Evolutionary conservation across 2,888 invertebrate species (phyloP).

Genomic region (Furcula furcula): DNA sequence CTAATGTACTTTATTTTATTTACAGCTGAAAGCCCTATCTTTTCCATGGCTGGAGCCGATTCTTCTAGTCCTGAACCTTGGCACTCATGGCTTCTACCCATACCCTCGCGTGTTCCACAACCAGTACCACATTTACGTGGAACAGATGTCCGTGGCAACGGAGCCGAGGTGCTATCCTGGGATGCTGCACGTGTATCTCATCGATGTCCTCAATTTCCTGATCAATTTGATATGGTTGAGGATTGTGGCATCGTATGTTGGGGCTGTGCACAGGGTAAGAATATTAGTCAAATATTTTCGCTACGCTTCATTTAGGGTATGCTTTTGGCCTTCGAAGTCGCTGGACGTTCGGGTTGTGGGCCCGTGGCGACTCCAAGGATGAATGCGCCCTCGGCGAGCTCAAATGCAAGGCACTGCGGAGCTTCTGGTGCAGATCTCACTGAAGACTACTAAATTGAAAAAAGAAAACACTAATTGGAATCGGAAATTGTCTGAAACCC

Average conservation of each 20-base stretch:
- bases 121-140: slow-evolving; percentile 41
- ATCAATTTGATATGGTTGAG: slow-evolving; percentile 62
- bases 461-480: too few species aligned
- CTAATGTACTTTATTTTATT: slow-evolving; percentile 7
- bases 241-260: slow-evolving; percentile 49
- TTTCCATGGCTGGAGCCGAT: slow-evolving; percentile 52
- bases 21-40: slow-evolving; percentile 42
- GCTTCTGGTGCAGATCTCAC: too few species aligned
- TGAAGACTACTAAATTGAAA: too few species aligned
- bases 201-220: slow-evolving; percentile 53
- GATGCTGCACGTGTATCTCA: slow-evolving; percentile 54
- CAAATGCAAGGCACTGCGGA: too few species aligned
- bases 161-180: slow-evolving; percentile 56
- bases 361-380: too few species aligned
- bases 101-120: slow-evolving; percentile 49
- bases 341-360: too few species aligned
- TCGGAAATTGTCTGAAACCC: too few species aligned
- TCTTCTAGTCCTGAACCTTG: slow-evolving; percentile 53
- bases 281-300: too few species aligned
- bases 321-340: too few species aligned
- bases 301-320: too few species aligned
- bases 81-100: slow-evolving; percentile 66
- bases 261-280: slow-evolving; percentile 53
- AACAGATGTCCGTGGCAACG: slow-evolving; percentile 34
- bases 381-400: too few species aligned